Evolutionary conservation across 2,113 vertebrate species (phyloP).

Genomic region (Columba livia): DNA sequence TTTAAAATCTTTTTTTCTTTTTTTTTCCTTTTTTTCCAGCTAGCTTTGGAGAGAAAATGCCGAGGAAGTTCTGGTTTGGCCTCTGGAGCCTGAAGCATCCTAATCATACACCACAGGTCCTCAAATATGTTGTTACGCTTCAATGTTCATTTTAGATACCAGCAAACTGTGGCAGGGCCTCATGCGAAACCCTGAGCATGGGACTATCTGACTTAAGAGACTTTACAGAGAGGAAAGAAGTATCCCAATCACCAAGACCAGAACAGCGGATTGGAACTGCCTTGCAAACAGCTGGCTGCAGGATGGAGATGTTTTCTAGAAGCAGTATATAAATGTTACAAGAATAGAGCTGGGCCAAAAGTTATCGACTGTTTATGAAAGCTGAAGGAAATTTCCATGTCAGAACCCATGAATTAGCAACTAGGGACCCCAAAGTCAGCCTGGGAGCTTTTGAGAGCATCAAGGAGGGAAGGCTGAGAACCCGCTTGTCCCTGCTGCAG

Average conservation of each 20-base stretch:
- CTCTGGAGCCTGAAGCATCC: neutral
- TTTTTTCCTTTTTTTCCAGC: neutral
- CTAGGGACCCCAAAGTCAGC: neutral
- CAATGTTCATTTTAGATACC: constrained; percentile 21
- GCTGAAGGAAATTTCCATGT: neutral
- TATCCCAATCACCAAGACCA: neutral
- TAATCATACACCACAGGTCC: neutral
- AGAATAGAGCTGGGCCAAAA: neutral
- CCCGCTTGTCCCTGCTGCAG: neutral
- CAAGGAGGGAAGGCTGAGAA: neutral
- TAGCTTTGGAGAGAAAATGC: neutral
- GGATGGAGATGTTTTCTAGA: neutral
- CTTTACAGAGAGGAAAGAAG: neutral
- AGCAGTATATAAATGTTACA: neutral
- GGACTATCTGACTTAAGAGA: neutral
- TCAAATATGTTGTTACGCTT: neutral
- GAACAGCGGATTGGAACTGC: neutral
- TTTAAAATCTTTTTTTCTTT: too few species aligned
- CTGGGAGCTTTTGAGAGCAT: neutral
- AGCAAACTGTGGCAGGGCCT: neutral
- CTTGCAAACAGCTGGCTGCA: neutral
- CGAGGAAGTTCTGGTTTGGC: neutral
- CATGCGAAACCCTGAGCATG: neutral
- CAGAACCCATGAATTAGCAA: neutral
- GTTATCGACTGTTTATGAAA: neutral